Base-by-base conservation (phyloP, 2,797 vertebrate genomes). In the Coccyzus lansbergi region DNA sequence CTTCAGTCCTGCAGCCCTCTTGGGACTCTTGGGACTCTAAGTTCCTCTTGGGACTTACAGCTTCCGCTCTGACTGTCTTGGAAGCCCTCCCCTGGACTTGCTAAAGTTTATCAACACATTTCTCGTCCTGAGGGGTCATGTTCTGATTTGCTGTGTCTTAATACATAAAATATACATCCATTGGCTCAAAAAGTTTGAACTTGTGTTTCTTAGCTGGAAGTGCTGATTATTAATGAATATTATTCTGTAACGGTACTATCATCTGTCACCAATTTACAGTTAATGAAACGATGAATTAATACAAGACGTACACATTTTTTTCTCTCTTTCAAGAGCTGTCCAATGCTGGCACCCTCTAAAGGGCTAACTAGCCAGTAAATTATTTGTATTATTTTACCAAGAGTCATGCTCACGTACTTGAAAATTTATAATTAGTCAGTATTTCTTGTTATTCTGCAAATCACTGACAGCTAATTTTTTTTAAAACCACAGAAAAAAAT, bases 341-440 rank as follows among this genome's bases (percentile, higher is more conserved):
- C 55, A 36, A 55, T 28, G 40, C 31, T 91, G 85, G 42, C 76
- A 29, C 77, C 93, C 65, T 63, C 19, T 56, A 59, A 84, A 55
- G 25, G 65, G 2, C 83, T 84, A 76, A 83, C 83, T 58, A 83
- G 56, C 92, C 69, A 84, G 65, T 74, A 58, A 91, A 93, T 93
- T 82, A 65, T 34, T 89, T 25, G 64, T 90, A 53, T 81, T 71
- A 67, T 93, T 94, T 92, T 78, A 53, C 31, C 38, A 88, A 83
- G 26, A 49, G 64, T 91, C 83, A 60, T 15, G 29, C 51, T 89
- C 36, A 86, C 75, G 62, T 58, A 76, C 44, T 93, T 92, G 76
- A 92, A 52, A 91, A 65, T 90, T 89, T 91, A 95, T 94, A 95
- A 95, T 96, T 95, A 95, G 69, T 65, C 36, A 44, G 42, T 89